Conservation (phyloP, 2,113 vertebrate genomes). For the Miniopterus natalensis region DNA sequence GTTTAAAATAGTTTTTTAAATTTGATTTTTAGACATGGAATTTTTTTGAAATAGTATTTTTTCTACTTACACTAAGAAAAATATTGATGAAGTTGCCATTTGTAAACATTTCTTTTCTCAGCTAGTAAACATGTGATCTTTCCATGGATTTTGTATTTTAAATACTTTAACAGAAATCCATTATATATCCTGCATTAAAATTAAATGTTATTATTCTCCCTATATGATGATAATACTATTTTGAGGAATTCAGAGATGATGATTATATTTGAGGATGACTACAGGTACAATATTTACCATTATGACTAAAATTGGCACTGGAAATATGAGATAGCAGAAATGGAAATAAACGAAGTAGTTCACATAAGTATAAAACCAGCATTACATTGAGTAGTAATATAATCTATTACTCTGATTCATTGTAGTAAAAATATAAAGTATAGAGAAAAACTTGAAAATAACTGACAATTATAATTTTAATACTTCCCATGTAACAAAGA, state of each 20-base stretch:
- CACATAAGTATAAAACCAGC: neutral
- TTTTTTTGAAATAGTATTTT: neutral
- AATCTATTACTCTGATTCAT: neutral
- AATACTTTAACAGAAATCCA: neutral
- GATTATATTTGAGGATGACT: neutral
- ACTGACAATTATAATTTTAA: neutral
- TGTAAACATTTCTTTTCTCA: neutral
- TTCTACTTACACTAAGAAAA: neutral
- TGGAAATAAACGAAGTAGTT: neutral
- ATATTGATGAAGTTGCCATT: neutral
- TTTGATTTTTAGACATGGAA: neutral
- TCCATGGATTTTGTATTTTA: neutral
- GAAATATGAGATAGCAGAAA: neutral
- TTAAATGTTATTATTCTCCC: neutral
- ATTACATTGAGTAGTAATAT: neutral
- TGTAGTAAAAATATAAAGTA: neutral
- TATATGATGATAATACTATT: neutral
- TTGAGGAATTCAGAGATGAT: neutral
- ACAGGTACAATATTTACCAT: neutral
- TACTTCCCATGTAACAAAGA: neutral
- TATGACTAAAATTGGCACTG: neutral
- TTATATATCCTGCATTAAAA: neutral
- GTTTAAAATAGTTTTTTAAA: neutral
- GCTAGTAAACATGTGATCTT: neutral
- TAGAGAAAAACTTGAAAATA: neutral